A percentile compares a stretch with the other conserved stretches of the same genome.
phyloP scores from a whole-genome alignment of 2,113 vertebrate species.

The Peucedramus taeniatus region DNA sequence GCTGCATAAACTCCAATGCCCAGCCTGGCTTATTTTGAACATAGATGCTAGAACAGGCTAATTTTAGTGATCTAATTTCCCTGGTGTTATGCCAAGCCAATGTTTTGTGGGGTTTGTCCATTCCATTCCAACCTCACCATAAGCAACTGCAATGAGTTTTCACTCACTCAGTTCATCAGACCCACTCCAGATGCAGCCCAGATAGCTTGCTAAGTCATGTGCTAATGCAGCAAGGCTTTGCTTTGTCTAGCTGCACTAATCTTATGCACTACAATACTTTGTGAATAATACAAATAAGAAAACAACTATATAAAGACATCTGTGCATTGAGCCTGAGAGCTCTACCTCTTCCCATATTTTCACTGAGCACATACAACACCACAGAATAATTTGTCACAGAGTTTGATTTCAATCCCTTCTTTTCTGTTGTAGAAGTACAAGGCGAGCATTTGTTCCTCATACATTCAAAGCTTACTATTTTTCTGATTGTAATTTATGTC shows the following conservation, averaged over 20 bases:
- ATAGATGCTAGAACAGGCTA: not conserved
- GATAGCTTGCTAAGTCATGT: not conserved
- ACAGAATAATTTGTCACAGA: not conserved
- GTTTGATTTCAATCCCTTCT: not conserved
- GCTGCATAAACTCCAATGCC: not conserved
- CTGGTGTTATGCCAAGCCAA: not conserved
- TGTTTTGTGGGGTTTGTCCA: not conserved
- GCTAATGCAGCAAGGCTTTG: not conserved
- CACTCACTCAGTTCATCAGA: not conserved
- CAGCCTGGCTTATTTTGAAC: not conserved
- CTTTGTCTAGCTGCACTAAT: constrained; percentile 15
- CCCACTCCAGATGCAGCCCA: not conserved
- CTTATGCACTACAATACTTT: not conserved
- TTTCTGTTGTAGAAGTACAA: not conserved
- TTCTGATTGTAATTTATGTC: constrained; percentile 19
- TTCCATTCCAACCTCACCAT: not conserved
- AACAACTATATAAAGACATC: not conserved
- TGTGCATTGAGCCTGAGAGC: not conserved
- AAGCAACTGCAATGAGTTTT: not conserved
- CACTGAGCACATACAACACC: not conserved
- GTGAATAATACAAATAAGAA: not conserved
- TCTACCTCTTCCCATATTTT: not conserved
- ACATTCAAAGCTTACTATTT: not conserved
- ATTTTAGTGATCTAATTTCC: not conserved
- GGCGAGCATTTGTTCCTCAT: not conserved